These are phyloP conservation scores for Meles meles DNA, from an alignment of 2,113 vertebrate species.

Conservation along the genomic window DNA sequence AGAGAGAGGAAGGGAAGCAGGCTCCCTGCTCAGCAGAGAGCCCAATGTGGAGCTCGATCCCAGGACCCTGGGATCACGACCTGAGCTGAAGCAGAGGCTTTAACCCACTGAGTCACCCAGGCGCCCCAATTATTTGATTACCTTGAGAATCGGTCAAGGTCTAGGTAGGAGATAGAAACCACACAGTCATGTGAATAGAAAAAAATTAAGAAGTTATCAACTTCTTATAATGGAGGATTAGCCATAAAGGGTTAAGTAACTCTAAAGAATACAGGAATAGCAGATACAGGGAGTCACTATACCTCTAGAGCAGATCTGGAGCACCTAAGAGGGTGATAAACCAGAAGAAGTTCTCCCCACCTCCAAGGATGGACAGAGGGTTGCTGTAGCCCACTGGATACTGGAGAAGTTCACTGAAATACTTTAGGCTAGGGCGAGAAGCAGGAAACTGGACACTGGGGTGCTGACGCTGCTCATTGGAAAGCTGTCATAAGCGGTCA, in stretches of 20 bases:
- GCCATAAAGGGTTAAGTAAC: not conserved
- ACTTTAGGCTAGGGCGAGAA: not conserved
- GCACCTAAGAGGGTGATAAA: not conserved
- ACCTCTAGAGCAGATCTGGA: not conserved
- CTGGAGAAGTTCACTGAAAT: not conserved
- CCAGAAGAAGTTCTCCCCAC: not conserved
- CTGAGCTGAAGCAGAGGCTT: too few species aligned
- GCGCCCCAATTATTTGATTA: not conserved
- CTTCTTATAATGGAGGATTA: not conserved
- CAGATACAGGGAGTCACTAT: not conserved
- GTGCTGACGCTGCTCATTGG: not conserved
- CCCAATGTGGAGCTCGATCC: too few species aligned
- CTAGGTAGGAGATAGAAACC: not conserved
- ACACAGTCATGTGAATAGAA: not conserved
- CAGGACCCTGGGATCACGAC: too few species aligned
- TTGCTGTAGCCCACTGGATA: not conserved
- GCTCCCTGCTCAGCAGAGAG: too few species aligned
- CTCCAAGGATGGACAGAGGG: not conserved
- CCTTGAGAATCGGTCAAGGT: not conserved
- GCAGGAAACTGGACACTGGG: not conserved
- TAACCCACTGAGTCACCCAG: too few species aligned
- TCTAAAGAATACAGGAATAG: not conserved
- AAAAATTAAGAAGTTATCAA: not conserved
- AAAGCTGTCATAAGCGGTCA: not conserved
- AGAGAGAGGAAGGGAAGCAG: too few species aligned